Conservation (phyloP, 2,113 vertebrate genomes). For the Notechis scutatus region DNA sequence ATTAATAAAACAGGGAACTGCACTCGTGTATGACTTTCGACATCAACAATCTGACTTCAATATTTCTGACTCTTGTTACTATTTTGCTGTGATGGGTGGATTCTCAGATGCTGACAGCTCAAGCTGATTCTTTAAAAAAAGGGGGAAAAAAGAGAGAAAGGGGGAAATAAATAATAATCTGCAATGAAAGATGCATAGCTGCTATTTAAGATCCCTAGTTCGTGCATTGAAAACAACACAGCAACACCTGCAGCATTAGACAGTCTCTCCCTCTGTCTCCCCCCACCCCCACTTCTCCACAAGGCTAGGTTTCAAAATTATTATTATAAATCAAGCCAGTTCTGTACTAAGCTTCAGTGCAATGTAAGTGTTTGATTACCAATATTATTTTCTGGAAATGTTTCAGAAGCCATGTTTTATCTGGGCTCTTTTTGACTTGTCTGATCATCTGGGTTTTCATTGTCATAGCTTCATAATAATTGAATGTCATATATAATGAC, state of each 20-base stretch:
- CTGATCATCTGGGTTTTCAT: slow-evolving; percentile 76
- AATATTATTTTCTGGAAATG: slow-evolving; percentile 67
- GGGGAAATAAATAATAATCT: slow-evolving; percentile 73
- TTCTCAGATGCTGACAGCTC: slow-evolving; percentile 75
- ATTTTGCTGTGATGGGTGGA: slow-evolving; percentile 73
- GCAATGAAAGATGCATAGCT: slow-evolving; percentile 63
- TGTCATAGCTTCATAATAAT: slow-evolving; percentile 75
- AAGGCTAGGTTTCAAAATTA: slow-evolving; percentile 70
- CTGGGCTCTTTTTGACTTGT: slow-evolving; percentile 75
- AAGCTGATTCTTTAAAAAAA: slow-evolving; percentile 14
- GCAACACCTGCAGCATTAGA: slow-evolving; percentile 70
- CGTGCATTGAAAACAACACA: slow-evolving; percentile 67
- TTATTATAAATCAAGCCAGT: slow-evolving; percentile 71
- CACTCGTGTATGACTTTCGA: slow-evolving; percentile 80
- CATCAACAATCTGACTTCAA: slow-evolving; percentile 83
- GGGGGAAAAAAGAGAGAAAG: slow-evolving; percentile 62
- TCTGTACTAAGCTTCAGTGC: slow-evolving; percentile 64
- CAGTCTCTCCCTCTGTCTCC: slow-evolving; percentile 42
- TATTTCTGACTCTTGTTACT: slow-evolving; percentile 74
- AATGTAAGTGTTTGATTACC: slow-evolving; percentile 75
- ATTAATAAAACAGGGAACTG: slow-evolving; percentile 80
- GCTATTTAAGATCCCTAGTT: slow-evolving; percentile 64
- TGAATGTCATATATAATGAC: slow-evolving; percentile 78
- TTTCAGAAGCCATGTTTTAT: slow-evolving; percentile 72
- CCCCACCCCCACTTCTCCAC: background rate